Evolutionary conservation across 2,113 vertebrate species (phyloP).

Genomic region (Oreochromis niloticus): DNA sequence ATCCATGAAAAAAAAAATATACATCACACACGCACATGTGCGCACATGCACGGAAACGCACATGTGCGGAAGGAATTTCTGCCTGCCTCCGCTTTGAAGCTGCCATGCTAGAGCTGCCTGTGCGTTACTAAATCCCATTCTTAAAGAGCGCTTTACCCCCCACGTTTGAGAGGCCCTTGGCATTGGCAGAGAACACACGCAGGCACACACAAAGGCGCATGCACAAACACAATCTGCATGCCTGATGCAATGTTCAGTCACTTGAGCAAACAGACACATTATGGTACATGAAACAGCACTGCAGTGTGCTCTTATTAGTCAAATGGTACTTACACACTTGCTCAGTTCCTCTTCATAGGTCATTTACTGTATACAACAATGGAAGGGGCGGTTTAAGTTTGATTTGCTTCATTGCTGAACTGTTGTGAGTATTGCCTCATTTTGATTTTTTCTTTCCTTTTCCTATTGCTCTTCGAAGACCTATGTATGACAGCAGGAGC

Average conservation of each 20-base stretch:
- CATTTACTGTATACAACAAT: conserved; percentile 9
- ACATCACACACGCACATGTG: conserved; percentile 4
- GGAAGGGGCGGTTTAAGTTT: background rate
- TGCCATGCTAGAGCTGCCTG: conserved; percentile 39
- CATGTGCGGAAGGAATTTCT: conserved; percentile 24
- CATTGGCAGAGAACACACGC: conserved; percentile 41
- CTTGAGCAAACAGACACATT: conserved; percentile 52
- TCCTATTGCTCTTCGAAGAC: background rate
- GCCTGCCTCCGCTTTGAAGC: conserved; percentile 47
- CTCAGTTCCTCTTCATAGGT: background rate
- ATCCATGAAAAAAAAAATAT: conserved; percentile 16
- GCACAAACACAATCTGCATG: conserved; percentile 61
- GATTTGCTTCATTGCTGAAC: background rate
- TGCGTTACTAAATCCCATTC: conserved; percentile 63
- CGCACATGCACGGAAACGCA: conserved; percentile 3
- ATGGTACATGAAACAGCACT: conserved; percentile 30
- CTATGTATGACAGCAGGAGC: conserved; percentile 6
- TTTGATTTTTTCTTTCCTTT: background rate
- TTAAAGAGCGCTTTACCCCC: conserved; percentile 57
- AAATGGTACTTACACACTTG: conserved; percentile 7
- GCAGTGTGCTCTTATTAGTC: conserved; percentile 24
- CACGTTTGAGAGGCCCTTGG: conserved; percentile 50
- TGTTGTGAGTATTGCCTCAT: conserved; percentile 32
- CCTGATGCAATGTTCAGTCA: conserved; percentile 67
- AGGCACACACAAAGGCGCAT: conserved; percentile 26